phyloP scores from a whole-genome alignment of 2,113 vertebrate species.

The Electrona antarctica region DNA sequence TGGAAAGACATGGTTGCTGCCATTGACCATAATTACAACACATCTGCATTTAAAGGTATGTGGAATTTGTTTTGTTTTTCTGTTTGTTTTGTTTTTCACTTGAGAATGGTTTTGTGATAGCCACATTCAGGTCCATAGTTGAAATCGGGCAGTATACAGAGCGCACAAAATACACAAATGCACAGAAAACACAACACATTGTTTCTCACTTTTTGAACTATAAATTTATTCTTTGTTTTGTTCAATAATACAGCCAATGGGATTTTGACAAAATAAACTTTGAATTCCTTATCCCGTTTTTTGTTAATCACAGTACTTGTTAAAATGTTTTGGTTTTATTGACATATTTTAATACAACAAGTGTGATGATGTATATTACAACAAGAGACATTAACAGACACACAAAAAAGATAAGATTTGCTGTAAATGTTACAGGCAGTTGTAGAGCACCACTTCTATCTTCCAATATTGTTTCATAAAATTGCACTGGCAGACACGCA shows the following conservation, averaged over 20 bases:
- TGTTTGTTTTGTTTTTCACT: no score
- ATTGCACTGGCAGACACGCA: conserved; percentile 38
- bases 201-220: conserved; percentile 62
- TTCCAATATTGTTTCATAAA: conserved; percentile 52
- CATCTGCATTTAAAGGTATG: conserved; percentile 94
- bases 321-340: conserved; percentile 48
- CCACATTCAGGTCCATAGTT: not conserved
- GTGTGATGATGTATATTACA: conserved; percentile 59
- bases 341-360: conserved; percentile 47
- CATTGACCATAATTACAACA: conserved; percentile 96
- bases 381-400: conserved; percentile 67
- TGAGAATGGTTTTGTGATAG: no score
- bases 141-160: not conserved
- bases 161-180: conserved; percentile 5
- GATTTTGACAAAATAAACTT: conserved; percentile 51
- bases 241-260: conserved; percentile 67
- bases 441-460: conserved; percentile 68
- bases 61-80: no score
- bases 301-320: conserved; percentile 61
- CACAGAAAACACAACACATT: conserved; percentile 1
- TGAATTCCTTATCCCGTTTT: conserved; percentile 50
- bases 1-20: conserved; percentile 94
- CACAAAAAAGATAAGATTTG: conserved; percentile 58
- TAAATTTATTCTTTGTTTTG: conserved; percentile 74
- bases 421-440: conserved; percentile 71